Percentiles rank a stretch among this genome's conserved stretches.
These are phyloP conservation scores for Lepidonotus clava DNA, from an alignment of 2,888 invertebrate species.

Conservation along the genomic window DNA sequence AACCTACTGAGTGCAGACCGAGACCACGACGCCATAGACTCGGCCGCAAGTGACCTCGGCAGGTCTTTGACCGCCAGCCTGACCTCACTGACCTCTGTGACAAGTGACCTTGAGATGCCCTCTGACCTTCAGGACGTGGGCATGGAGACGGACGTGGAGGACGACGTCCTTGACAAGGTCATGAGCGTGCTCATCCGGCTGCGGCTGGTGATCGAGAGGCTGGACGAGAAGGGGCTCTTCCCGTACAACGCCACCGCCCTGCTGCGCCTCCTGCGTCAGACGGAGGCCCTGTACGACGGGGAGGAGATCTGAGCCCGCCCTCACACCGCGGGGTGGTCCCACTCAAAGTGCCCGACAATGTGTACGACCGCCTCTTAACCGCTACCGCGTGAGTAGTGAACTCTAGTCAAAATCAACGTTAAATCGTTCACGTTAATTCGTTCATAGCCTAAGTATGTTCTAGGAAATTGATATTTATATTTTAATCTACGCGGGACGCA, in stretches of 20 bases:
- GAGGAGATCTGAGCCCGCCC: background rate
- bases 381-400: no score
- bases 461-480: no score
- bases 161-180: background rate
- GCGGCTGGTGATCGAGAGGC: slow-evolving; percentile 41
- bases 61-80: background rate
- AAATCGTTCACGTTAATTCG: no score
- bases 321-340: no score
- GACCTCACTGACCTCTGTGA: slow-evolving; percentile 40
- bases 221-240: slow-evolving; percentile 52
- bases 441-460: no score
- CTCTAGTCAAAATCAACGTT: no score
- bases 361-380: no score
- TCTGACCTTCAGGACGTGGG: slow-evolving; percentile 36
- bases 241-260: slow-evolving; percentile 54
- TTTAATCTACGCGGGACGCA: no score
- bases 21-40: background rate
- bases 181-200: slow-evolving; percentile 53
- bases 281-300: slow-evolving; percentile 47
- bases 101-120: slow-evolving; percentile 51
- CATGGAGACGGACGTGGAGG: slow-evolving; percentile 38
- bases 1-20: background rate
- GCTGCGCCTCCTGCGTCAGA: slow-evolving; percentile 40
- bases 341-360: no score
- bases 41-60: background rate